Base-by-base conservation (phyloP, 2,888 invertebrate species). In the Cheilosia soror region DNA sequence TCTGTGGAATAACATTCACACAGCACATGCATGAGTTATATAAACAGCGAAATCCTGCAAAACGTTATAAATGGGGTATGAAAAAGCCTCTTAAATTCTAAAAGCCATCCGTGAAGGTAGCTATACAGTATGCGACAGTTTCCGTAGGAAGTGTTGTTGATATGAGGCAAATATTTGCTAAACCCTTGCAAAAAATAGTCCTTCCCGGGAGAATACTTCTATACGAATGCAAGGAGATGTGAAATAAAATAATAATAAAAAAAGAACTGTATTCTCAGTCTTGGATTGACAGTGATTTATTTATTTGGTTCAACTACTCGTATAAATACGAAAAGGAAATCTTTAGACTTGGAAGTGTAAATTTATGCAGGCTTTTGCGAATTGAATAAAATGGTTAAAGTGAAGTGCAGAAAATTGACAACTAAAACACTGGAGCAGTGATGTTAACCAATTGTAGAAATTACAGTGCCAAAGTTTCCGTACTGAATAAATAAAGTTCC, bases 231-330 rank as follows among this genome's bases (percentile, higher is more conserved):
- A 6, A 6, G 49, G 13, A 31, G 29, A 47, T 15, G 51, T 5
- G 5, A 13, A 15, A 7, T 20, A 47, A 55, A 25, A 25, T 6
- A 4, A 1, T n/a, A 58, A 11, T 27, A 40, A 27, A 40, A 20
- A 42, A 62, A 25, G 44, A 27, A 55, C 15, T 11, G 1, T 4
- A 33, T 68, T 49, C 53, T 40, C 33, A 42, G 49, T 37, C n/a
- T 51, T 49, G 58, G 60, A 60, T 76, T 76, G 68, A 76, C 76
- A 60, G 6, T 76, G 76, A 76, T 76, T 76, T 76, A 68, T 76
- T 58, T 76, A 60, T 58, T 47, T 62, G 66, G 60, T 11, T 9
- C 9, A 20, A 20, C 20, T 20, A 20, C 20, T 20, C 20, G 20
- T 20, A 20, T 20, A n/a, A n/a, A 20, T 20, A 20, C 20, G 20